Percentiles rank a stretch among this genome's conserved stretches.
Conservation (phyloP, 2,888 invertebrate genomes). For the Drosophila cognata region DNA sequence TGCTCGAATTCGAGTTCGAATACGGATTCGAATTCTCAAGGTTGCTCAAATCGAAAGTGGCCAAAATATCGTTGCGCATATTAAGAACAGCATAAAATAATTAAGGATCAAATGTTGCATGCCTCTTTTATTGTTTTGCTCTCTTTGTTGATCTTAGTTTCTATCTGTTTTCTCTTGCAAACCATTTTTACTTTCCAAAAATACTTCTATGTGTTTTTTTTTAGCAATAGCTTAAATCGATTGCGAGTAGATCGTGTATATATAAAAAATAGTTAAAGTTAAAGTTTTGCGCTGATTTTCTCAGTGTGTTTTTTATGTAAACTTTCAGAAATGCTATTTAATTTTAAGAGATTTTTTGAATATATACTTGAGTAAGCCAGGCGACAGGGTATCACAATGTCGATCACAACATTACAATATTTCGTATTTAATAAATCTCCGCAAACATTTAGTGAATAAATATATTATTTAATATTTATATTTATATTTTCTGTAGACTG, state of each 20-base stretch:
- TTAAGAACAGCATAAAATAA: neutral
- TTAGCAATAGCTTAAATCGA: too few species aligned
- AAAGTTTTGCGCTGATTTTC: too few species aligned
- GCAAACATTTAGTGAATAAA: too few species aligned
- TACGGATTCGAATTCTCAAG: slow-evolving; percentile 8
- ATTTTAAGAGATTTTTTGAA: neutral
- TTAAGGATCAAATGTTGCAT: neutral
- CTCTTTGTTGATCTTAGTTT: neutral
- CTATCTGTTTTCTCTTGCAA: neutral
- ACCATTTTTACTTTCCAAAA: neutral
- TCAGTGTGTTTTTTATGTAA: too few species aligned
- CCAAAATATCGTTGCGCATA: neutral
- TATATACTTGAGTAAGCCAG: neutral
- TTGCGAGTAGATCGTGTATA: too few species aligned
- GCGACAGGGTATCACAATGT: neutral
- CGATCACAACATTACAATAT: neutral
- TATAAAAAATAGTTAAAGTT: too few species aligned
- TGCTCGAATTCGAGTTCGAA: neutral
- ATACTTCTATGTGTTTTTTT: neutral
- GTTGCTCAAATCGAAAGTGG: neutral
- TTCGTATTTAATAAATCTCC: too few species aligned
- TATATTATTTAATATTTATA: too few species aligned
- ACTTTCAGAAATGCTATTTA: too few species aligned
- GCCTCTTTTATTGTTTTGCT: neutral
- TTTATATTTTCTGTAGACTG: too few species aligned